phyloP scores from a whole-genome alignment of 2,113 vertebrate species.

The Epinephelus fuscoguttatus region DNA sequence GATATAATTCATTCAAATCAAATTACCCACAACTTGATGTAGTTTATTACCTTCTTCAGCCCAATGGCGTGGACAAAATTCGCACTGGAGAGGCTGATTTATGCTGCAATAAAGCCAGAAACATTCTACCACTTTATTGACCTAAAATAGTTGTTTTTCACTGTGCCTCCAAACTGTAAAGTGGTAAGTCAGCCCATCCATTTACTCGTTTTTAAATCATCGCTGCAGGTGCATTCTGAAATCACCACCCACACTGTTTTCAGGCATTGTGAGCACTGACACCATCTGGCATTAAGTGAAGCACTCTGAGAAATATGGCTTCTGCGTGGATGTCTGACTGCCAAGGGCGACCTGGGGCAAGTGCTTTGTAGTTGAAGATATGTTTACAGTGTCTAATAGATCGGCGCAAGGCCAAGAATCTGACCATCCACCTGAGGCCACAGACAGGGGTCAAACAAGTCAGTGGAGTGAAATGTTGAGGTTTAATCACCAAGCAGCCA shows the following conservation, averaged over 20 bases:
- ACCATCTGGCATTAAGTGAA: conserved; percentile 70
- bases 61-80: neutral
- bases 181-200: neutral
- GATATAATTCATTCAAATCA: conserved; percentile 15
- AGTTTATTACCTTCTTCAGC: neutral
- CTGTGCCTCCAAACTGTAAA: conserved; percentile 27
- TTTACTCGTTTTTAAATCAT: conserved; percentile 48
- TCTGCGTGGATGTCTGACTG: conserved; percentile 46
- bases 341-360: conserved; percentile 64
- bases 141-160: conserved; percentile 35
- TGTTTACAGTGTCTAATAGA: conserved; percentile 71
- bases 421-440: conserved; percentile 56
- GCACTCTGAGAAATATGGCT: conserved; percentile 65
- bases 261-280: conserved; percentile 46
- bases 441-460: conserved; percentile 46
- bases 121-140: neutral
- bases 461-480: conserved; percentile 29
- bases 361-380: conserved; percentile 56
- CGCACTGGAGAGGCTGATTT: conserved; percentile 10
- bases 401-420: conserved; percentile 52
- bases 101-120: conserved; percentile 21
- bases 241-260: conserved; percentile 58
- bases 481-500: conserved; percentile 49
- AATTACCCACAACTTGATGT: neutral
- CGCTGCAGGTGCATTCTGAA: conserved; percentile 50